Conservation (phyloP, 2,797 vertebrate species). For the Pipistrellus pygmaeus region DNA sequence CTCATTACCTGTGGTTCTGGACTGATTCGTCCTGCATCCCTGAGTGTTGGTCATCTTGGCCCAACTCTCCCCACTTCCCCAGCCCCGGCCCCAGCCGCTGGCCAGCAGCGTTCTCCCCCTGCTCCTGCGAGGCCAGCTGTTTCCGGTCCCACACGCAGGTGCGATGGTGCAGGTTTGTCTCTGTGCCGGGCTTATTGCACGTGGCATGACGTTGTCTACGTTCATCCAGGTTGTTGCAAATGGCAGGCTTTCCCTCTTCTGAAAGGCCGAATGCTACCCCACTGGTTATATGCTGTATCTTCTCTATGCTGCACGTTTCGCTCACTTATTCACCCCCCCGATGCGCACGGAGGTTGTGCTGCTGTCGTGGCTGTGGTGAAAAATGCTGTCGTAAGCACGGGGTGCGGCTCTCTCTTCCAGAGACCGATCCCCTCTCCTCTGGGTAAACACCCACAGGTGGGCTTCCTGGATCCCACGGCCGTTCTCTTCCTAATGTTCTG, state of each 20-base stretch:
- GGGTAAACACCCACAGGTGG: not conserved
- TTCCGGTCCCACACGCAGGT: not conserved
- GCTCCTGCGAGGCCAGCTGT: not conserved
- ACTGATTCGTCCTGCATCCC: accelerated
- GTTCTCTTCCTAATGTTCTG: not conserved
- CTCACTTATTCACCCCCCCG: accelerated
- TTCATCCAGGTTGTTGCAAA: not conserved
- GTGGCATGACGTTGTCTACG: not conserved
- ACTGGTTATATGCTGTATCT: not conserved
- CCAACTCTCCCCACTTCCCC: not conserved
- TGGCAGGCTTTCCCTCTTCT: not conserved
- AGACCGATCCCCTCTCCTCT: not conserved
- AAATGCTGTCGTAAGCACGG: not conserved
- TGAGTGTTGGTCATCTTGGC: not conserved
- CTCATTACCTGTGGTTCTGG: not conserved
- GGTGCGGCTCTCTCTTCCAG: not conserved
- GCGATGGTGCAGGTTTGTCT: accelerated
- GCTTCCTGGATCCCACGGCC: not conserved
- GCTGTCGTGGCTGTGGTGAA: not conserved
- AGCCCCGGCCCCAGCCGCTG: not conserved
- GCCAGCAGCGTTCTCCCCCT: not conserved
- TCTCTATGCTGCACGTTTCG: not conserved
- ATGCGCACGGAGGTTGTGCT: not conserved
- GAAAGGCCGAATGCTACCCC: not conserved
- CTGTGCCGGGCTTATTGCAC: not conserved